A percentile compares a stretch with the other conserved stretches of the same genome.
phyloP scores from a whole-genome alignment of 2,113 vertebrate genomes.

The Hipposideros armiger region DNA sequence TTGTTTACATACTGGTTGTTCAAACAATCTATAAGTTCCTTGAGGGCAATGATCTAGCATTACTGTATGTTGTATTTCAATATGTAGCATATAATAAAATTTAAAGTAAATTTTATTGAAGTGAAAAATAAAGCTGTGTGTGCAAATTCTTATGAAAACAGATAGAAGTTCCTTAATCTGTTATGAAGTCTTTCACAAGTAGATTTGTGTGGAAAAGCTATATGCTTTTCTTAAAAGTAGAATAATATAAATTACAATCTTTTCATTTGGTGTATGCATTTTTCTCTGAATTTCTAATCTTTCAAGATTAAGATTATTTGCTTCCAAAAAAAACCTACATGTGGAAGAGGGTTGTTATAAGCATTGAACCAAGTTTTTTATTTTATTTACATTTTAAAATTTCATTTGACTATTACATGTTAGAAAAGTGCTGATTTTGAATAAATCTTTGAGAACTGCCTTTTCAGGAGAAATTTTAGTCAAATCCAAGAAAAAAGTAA shows the following conservation, averaged over 20 bases:
- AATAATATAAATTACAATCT: not conserved
- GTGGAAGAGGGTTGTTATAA: not conserved
- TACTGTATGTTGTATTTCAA: not conserved
- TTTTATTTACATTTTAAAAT: not conserved
- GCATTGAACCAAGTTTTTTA: not conserved
- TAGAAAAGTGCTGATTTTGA: constrained; percentile 39
- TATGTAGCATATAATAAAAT: not conserved
- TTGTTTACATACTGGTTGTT: not conserved
- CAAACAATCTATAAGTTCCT: not conserved
- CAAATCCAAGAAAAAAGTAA: not conserved
- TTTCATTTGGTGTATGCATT: not conserved
- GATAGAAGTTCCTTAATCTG: not conserved
- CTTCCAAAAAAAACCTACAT: not conserved
- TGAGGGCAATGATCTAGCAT: not conserved
- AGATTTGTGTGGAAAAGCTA: not conserved
- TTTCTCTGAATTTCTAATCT: not conserved
- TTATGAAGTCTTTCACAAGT: not conserved
- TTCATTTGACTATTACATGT: not conserved
- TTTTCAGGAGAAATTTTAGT: not conserved
- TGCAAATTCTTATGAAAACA: not conserved
- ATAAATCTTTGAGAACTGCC: not conserved
- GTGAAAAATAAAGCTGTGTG: not conserved
- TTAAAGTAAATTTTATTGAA: not conserved
- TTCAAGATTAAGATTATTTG: not conserved
- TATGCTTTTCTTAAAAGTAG: not conserved